phyloP scores from a whole-genome alignment of 37 sponge, comb jelly and placozoan genomes.

The Amphimedon queenslandica region DNA sequence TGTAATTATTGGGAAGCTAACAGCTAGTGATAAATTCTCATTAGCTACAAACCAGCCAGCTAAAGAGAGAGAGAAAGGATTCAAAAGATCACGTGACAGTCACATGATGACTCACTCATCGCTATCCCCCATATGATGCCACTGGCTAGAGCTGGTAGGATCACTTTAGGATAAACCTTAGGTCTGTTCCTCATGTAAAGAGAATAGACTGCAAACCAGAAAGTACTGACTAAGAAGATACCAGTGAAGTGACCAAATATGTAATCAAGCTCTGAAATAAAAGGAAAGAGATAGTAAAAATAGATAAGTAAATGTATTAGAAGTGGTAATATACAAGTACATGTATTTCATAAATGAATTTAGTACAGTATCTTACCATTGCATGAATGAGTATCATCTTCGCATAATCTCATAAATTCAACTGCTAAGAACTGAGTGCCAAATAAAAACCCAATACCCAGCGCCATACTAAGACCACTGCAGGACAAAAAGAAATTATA shows the following conservation, averaged over 20 bases:
- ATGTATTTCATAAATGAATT: no score
- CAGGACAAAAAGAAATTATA: neutral
- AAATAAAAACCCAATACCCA: conserved; percentile 63
- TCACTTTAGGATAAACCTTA: conserved; percentile 55
- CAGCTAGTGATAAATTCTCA: no score
- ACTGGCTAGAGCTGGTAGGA: conserved; percentile 74
- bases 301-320: no score
- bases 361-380: conserved; percentile 11
- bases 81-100: neutral
- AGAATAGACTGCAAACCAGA: conserved; percentile 60
- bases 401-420: conserved; percentile 42
- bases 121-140: conserved; percentile 92
- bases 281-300: neutral
- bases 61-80: neutral
- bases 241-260: conserved; percentile 72
- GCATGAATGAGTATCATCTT: conserved; percentile 40
- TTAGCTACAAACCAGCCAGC: no score
- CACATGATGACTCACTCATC: conserved; percentile 24
- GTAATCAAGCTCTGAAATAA: conserved; percentile 58
- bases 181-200: conserved; percentile 59
- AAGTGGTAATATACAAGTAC: neutral
- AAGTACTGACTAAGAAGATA: conserved; percentile 67
- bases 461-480: conserved; percentile 61
- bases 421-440: conserved; percentile 52
- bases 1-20: no score